These are phyloP conservation scores for Macrophya annulata DNA, from an alignment of 2,888 invertebrate genomes.

Conservation along the genomic window DNA sequence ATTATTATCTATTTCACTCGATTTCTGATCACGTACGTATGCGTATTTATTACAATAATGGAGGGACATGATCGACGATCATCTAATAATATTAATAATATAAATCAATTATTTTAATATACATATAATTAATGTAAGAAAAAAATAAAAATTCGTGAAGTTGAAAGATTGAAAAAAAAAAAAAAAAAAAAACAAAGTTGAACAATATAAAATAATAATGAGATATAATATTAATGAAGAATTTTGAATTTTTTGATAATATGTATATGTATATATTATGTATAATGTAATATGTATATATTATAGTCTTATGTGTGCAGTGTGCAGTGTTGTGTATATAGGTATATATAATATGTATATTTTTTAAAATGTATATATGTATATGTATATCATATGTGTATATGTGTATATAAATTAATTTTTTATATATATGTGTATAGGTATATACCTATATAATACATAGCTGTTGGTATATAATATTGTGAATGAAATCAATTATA, in stretches of 20 bases:
- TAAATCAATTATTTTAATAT: not conserved
- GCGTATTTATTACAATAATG: conserved; percentile 25
- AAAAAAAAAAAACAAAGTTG: not conserved
- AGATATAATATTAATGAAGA: too few relatives aligned
- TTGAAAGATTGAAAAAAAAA: not conserved
- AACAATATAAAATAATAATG: not conserved
- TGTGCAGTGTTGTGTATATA: not conserved
- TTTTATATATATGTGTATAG: not conserved
- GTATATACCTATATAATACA: conserved; percentile 49
- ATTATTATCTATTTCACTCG: conserved; percentile 22
- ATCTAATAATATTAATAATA: too few relatives aligned
- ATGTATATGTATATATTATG: conserved; percentile 1
- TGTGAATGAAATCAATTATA: not conserved
- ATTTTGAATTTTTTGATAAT: not conserved
- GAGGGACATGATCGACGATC: conserved; percentile 28
- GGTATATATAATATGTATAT: not conserved
- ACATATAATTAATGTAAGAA: not conserved
- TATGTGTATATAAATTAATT: conserved; percentile 45
- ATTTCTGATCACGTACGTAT: conserved; percentile 6
- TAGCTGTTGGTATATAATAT: conserved; percentile 58
- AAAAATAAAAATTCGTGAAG: not conserved
- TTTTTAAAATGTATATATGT: not conserved
- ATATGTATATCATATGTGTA: not conserved
- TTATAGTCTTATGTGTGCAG: not conserved
- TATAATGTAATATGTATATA: not conserved